Percentiles rank a stretch among this genome's conserved stretches.
These are phyloP conservation scores for Clunio marinus DNA, from an alignment of 2,888 invertebrate species.

Conservation along the genomic window DNA sequence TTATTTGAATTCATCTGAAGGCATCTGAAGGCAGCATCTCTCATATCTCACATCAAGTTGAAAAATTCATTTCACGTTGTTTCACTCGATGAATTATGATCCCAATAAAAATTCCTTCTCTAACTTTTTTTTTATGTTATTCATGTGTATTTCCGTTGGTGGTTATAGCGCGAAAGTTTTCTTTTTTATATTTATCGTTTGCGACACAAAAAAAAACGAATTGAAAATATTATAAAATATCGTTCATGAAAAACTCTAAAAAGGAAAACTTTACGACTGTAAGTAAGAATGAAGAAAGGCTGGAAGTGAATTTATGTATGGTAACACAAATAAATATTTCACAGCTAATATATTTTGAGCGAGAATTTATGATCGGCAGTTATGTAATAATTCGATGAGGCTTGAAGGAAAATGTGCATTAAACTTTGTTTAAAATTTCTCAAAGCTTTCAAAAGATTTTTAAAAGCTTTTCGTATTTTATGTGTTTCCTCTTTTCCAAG, in stretches of 20 bases:
- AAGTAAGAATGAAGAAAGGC: neutral
- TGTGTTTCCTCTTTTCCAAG: too few relatives aligned
- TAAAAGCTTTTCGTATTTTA: too few relatives aligned
- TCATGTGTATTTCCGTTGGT: neutral
- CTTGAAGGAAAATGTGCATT: too few relatives aligned
- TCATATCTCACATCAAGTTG: too few relatives aligned
- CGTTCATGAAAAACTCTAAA: neutral
- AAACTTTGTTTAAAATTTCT: too few relatives aligned
- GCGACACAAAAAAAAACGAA: conserved; percentile 2
- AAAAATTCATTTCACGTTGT: neutral
- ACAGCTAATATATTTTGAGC: neutral
- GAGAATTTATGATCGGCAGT: neutral
- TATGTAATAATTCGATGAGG: neutral
- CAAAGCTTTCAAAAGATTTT: too few relatives aligned
- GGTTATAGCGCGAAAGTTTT: neutral
- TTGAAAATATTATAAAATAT: conserved; percentile 27
- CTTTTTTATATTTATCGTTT: conserved; percentile 16
- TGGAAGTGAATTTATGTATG: neutral
- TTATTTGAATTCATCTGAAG: too few relatives aligned
- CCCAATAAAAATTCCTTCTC: conserved; percentile 28
- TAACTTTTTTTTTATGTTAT: neutral
- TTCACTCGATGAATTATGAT: conserved; percentile 24
- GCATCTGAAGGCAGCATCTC: too few relatives aligned
- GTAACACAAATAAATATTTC: neutral
- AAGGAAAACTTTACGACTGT: conserved; percentile 1